Percentiles rank a stretch among this genome's conserved stretches.
Evolutionary conservation across 2,797 vertebrate species (phyloP).

Genomic region (Lagodon rhomboides): DNA sequence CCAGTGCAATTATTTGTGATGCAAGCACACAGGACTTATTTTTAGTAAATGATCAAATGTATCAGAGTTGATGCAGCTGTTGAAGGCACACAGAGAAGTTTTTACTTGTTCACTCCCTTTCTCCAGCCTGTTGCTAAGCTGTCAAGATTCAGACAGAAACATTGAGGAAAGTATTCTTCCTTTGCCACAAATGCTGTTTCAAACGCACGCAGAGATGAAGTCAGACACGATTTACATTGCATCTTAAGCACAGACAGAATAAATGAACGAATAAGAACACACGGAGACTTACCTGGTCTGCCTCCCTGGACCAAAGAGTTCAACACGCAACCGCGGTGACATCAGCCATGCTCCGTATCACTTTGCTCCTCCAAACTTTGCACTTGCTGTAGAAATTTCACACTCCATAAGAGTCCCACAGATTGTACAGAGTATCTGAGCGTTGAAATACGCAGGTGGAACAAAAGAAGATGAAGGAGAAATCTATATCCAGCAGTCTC

Average conservation of each 20-base stretch:
- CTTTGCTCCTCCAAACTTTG: constrained; percentile 64
- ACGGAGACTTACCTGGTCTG: constrained; percentile 75
- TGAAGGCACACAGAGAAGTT: constrained; percentile 12
- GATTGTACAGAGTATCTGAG: constrained; percentile 26
- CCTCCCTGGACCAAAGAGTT: constrained; percentile 53
- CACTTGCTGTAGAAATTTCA: constrained; percentile 64
- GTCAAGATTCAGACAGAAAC: constrained; percentile 34
- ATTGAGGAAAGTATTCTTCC: background rate
- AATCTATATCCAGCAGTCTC: constrained; percentile 33
- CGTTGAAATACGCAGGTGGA: constrained; percentile 45
- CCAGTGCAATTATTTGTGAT: background rate
- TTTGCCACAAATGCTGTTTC: background rate
- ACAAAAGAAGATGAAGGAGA: constrained; percentile 5
- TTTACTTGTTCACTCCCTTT: constrained; percentile 12
- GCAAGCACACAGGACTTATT: accelerated
- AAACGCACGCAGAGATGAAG: constrained; percentile 18
- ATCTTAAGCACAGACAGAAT: too few species aligned
- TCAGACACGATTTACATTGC: background rate
- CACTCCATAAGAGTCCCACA: constrained; percentile 64
- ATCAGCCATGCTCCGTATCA: constrained; percentile 66
- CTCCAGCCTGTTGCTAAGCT: background rate
- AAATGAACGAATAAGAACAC: background rate
- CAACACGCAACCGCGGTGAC: constrained; percentile 65
- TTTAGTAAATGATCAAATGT: background rate
- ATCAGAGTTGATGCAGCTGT: constrained; percentile 24